Percentiles rank a stretch among this genome's conserved stretches.
These are phyloP conservation scores for Maccullochella peelii DNA, from an alignment of 2,113 vertebrate species.

Conservation along the genomic window DNA sequence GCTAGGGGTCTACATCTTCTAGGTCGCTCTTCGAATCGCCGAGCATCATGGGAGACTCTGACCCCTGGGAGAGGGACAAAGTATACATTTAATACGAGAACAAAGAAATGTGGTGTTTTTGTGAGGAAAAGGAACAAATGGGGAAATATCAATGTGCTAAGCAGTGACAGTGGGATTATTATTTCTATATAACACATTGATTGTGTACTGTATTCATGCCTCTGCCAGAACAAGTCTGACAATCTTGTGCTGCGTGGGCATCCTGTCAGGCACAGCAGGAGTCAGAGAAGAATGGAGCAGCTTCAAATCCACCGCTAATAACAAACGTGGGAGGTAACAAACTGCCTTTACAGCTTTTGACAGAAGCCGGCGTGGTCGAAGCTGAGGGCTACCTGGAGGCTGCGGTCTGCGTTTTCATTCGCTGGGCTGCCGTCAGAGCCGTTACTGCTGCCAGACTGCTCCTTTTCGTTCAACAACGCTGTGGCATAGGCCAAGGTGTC, in stretches of 20 bases:
- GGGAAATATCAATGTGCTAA: background rate
- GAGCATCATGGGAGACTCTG: conserved; percentile 98
- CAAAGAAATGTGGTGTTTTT: background rate
- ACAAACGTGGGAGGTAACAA: conserved; percentile 50
- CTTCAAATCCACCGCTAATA: conserved; percentile 48
- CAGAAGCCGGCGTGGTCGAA: conserved; percentile 8
- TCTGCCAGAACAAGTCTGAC: conserved; percentile 35
- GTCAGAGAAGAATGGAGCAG: conserved; percentile 48
- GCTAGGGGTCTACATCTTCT: conserved; percentile 95
- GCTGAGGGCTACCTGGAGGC: conserved; percentile 88
- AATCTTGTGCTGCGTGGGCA: conserved; percentile 33
- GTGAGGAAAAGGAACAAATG: background rate
- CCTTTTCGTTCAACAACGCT: conserved; percentile 96
- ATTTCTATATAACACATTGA: conserved; percentile 24
- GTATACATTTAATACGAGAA: background rate
- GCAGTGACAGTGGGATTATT: conserved; percentile 27
- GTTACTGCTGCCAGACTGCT: conserved; percentile 98
- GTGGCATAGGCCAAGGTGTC: conserved; percentile 97
- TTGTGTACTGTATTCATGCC: conserved; percentile 8
- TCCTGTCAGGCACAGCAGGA: conserved; percentile 44
- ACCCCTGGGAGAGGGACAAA: conserved; percentile 85
- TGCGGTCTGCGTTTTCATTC: conserved; percentile 93
- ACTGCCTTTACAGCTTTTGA: conserved; percentile 49
- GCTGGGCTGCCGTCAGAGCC: conserved; percentile 97
- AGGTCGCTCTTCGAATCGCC: conserved; percentile 97